Evolutionary conservation across 64 coral and sea anemone species (phyloP).

Genomic region (Astreopora myriophthalma): DNA sequence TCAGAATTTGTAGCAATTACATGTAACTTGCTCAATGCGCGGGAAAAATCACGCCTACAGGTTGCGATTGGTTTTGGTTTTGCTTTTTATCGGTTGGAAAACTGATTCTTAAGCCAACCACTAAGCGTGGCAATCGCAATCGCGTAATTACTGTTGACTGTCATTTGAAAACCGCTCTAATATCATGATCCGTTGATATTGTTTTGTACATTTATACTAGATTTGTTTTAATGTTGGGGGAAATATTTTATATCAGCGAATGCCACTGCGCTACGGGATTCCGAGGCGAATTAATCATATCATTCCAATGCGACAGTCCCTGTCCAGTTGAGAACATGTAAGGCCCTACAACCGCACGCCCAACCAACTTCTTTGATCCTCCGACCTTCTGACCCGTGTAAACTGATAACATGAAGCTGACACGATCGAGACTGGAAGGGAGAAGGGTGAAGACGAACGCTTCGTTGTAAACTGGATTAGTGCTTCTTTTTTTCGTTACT

Average conservation of each 20-base stretch:
- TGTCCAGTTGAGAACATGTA: conserved; percentile 92
- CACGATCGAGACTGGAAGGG: conserved; percentile 55
- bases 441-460: conserved; percentile 86
- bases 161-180: too few relatives aligned
- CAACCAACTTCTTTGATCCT: conserved; percentile 80
- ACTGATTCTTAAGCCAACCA: too few relatives aligned
- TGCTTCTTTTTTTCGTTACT: conserved; percentile 43
- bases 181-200: too few relatives aligned
- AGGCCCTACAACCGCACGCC: conserved; percentile 83
- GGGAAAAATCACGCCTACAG: too few relatives aligned
- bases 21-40: too few relatives aligned
- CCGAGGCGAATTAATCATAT: conserved; percentile 82
- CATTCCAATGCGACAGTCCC: conserved; percentile 91
- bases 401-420: conserved; percentile 86
- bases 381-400: conserved; percentile 42
- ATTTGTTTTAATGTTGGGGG: too few relatives aligned
- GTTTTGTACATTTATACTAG: too few relatives aligned
- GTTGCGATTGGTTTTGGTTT: too few relatives aligned
- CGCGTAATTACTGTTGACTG: too few relatives aligned
- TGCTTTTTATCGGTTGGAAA: too few relatives aligned
- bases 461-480: conserved; percentile 80
- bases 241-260: conserved; percentile 55
- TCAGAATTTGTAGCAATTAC: too few relatives aligned
- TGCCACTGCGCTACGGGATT: conserved; percentile 90
- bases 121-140: too few relatives aligned